A percentile compares a stretch with the other conserved stretches of the same genome.
phyloP scores from a whole-genome alignment of 2,888 invertebrate genomes.

The Luffia ferchaultella region DNA sequence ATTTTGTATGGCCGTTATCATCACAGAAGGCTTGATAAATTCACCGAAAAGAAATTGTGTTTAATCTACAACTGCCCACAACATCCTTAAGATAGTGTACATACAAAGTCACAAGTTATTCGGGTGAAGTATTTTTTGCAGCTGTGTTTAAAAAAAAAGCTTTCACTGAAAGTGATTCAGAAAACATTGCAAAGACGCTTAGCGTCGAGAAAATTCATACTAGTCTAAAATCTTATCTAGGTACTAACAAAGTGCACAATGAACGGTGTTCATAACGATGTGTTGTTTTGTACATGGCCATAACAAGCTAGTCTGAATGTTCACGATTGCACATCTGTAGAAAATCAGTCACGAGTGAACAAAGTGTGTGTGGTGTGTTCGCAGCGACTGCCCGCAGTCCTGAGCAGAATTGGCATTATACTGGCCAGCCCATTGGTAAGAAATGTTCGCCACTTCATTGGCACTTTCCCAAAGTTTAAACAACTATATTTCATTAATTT shows the following conservation, averaged over 20 bases:
- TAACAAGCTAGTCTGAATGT: conserved; percentile 50
- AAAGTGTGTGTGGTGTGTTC: conserved; percentile 74
- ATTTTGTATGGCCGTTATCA: conserved; percentile 54
- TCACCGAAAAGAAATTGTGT: background rate
- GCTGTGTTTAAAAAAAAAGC: too few species aligned
- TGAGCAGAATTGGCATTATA: conserved; percentile 96
- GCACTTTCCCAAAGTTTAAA: conserved; percentile 47
- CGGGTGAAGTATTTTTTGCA: too few species aligned
- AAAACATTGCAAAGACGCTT: conserved; percentile 60
- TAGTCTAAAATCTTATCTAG: too few species aligned
- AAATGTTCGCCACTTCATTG: conserved; percentile 57
- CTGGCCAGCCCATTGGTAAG: conserved; percentile 97
- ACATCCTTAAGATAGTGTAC: too few species aligned
- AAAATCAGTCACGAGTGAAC: conserved; percentile 63
- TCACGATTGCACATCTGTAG: conserved; percentile 53
- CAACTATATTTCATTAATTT: conserved; percentile 36
- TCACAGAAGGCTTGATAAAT: conserved; percentile 2
- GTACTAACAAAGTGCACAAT: too few species aligned
- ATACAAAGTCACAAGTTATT: too few species aligned
- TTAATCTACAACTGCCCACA: background rate
- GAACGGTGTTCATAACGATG: too few species aligned
- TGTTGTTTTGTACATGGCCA: conserved; percentile 31
- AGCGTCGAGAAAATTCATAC: too few species aligned
- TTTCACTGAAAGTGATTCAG: too few species aligned
- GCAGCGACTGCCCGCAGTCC: conserved; percentile 95